These are phyloP conservation scores for Borostomias antarcticus DNA, from an alignment of 2,797 vertebrate species.

Conservation along the genomic window DNA sequence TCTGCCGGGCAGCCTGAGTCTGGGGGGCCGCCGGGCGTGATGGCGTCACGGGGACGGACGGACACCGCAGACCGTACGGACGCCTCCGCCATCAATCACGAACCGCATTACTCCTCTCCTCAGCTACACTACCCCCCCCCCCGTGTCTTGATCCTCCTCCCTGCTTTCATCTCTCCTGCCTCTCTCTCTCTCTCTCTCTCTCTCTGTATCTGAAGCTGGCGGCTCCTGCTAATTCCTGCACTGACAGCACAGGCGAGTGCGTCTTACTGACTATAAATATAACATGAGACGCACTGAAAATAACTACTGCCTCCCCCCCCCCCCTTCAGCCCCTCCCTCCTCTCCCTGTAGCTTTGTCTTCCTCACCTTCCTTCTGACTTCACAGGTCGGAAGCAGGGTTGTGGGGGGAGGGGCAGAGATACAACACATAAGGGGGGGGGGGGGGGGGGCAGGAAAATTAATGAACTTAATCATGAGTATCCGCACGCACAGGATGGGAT, in stretches of 20 bases:
- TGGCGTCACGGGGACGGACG: too few relatives aligned
- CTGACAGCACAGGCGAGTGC: conserved; percentile 78
- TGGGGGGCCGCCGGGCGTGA: too few relatives aligned
- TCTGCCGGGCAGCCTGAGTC: too few relatives aligned
- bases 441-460: conserved; percentile 38
- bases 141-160: background rate
- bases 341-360: conserved; percentile 45
- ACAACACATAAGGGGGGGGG: conserved; percentile 35
- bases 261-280: conserved; percentile 86
- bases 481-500: conserved; percentile 18
- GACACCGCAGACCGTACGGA: too few relatives aligned
- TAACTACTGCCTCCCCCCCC: conserved; percentile 63
- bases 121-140: too few relatives aligned
- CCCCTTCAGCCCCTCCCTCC: conserved; percentile 34
- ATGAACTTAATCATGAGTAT: conserved; percentile 34
- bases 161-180: background rate
- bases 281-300: conserved; percentile 80
- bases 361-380: conserved; percentile 65
- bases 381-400: conserved; percentile 49
- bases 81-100: too few relatives aligned
- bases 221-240: conserved; percentile 75
- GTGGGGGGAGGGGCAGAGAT: background rate
- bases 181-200: background rate
- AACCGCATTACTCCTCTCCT: background rate
- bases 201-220: conserved; percentile 55